These are phyloP conservation scores for Odocoileus virginianus DNA, from an alignment of 2,113 vertebrate genomes.

Conservation along the genomic window DNA sequence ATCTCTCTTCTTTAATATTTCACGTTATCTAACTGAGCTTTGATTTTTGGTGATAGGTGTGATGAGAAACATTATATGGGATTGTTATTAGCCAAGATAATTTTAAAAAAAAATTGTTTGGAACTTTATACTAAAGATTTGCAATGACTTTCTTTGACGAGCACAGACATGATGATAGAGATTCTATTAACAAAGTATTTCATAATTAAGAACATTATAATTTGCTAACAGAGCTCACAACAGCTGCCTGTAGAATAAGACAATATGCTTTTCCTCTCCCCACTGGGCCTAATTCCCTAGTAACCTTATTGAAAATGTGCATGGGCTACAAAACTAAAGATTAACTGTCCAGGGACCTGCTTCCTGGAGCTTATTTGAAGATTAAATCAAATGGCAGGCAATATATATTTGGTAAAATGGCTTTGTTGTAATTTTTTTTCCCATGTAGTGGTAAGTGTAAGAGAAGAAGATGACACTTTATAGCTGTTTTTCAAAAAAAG, in stretches of 20 bases:
- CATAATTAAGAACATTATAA: conserved; percentile 70
- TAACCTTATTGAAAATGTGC: conserved; percentile 85
- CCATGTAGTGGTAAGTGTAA: conserved; percentile 66
- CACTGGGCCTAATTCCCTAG: conserved; percentile 79
- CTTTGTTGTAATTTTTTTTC: conserved; percentile 78
- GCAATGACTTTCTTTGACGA: background rate
- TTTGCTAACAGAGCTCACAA: conserved; percentile 71
- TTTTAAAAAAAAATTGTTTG: background rate
- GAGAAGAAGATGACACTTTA: conserved; percentile 73
- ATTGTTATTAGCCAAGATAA: background rate
- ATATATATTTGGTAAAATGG: conserved; percentile 82
- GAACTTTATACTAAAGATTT: background rate
- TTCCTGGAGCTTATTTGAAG: conserved; percentile 85
- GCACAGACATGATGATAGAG: background rate
- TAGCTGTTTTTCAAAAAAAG: conserved; percentile 50
- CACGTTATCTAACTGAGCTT: background rate
- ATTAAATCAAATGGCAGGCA: conserved; percentile 86
- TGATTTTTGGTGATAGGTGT: background rate
- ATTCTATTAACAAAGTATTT: conserved; percentile 72
- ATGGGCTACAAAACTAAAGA: conserved; percentile 85
- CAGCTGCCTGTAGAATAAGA: conserved; percentile 76
- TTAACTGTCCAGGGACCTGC: conserved; percentile 84
- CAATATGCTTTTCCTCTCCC: conserved; percentile 76
- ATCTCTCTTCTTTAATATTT: background rate
- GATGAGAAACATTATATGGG: background rate